A percentile compares a stretch with the other conserved stretches of the same genome.
These are phyloP conservation scores for Dendrocincla fuliginosa DNA, from an alignment of 2,797 vertebrate genomes.

Conservation along the genomic window DNA sequence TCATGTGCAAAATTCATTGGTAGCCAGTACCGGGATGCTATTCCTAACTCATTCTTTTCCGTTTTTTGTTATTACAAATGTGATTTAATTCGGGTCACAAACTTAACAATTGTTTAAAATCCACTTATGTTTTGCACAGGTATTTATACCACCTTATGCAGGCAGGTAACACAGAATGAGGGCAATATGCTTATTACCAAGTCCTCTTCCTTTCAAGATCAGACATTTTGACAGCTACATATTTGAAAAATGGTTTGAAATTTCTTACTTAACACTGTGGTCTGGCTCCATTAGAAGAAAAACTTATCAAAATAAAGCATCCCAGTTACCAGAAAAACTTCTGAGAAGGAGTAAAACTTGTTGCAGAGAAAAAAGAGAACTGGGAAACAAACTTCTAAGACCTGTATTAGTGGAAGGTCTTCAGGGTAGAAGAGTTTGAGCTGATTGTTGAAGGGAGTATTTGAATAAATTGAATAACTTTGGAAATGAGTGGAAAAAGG, in stretches of 20 bases:
- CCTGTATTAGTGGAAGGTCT: neutral
- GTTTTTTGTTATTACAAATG: neutral
- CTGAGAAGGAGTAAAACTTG: neutral
- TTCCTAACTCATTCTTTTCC: neutral
- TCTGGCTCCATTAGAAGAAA: neutral
- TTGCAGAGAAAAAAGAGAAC: neutral
- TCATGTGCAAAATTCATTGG: neutral
- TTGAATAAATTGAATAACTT: neutral
- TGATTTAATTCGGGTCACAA: neutral
- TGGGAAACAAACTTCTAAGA: neutral
- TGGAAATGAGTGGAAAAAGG: neutral
- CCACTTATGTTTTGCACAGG: neutral
- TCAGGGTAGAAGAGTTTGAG: neutral
- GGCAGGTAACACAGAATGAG: fast-evolving
- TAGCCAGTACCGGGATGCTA: neutral
- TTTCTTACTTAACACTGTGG: neutral
- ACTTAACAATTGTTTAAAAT: neutral
- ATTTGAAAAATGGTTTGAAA: neutral
- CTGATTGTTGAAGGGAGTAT: neutral
- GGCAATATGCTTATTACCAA: neutral
- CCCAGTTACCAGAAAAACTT: neutral
- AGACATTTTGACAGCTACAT: neutral
- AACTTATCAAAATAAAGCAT: neutral
- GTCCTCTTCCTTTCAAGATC: neutral
- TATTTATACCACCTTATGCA: neutral